phyloP scores from a whole-genome alignment of 2,888 invertebrate species.

The Vandiemenella viatica region DNA sequence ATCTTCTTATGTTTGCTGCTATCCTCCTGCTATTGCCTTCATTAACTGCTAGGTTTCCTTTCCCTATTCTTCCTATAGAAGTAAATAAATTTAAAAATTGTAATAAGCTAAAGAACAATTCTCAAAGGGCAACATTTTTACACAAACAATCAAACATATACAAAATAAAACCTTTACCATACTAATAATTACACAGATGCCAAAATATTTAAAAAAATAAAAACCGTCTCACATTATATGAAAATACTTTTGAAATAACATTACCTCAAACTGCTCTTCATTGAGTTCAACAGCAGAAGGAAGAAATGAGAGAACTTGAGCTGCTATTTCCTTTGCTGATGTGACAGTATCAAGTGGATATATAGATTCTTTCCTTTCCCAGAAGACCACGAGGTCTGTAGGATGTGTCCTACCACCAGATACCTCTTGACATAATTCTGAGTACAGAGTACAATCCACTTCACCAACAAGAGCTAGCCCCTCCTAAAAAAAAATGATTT shows the following conservation, averaged over 20 bases:
- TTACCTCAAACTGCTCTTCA: conserved; percentile 43
- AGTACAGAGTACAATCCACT: conserved; percentile 33
- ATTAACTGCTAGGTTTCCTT: too few species aligned
- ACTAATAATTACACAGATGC: too few species aligned
- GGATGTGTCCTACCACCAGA: conserved; percentile 22
- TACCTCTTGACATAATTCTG: conserved; percentile 32
- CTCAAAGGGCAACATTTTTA: too few species aligned
- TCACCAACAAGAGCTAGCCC: conserved; percentile 34
- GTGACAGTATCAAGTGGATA: conserved; percentile 21
- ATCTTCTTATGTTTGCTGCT: too few species aligned
- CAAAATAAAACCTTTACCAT: too few species aligned
- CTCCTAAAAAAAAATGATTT: conserved; percentile 15
- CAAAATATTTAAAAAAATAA: too few species aligned
- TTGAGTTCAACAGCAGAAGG: conserved; percentile 44
- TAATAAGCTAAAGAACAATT: too few species aligned
- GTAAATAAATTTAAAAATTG: too few species aligned
- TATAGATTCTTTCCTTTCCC: conserved; percentile 21
- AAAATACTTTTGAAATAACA: neutral
- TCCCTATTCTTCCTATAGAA: too few species aligned
- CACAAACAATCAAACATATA: too few species aligned
- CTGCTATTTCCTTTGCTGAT: conserved; percentile 39
- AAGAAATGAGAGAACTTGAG: conserved; percentile 39
- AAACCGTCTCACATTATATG: neutral
- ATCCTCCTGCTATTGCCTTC: too few species aligned
- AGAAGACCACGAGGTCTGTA: conserved; percentile 25